A percentile compares a stretch with the other conserved stretches of the same genome.
Evolutionary conservation across 35 echinoderm and acorn worm genomes (phyloP).

Genomic region (Patiria miniata): DNA sequence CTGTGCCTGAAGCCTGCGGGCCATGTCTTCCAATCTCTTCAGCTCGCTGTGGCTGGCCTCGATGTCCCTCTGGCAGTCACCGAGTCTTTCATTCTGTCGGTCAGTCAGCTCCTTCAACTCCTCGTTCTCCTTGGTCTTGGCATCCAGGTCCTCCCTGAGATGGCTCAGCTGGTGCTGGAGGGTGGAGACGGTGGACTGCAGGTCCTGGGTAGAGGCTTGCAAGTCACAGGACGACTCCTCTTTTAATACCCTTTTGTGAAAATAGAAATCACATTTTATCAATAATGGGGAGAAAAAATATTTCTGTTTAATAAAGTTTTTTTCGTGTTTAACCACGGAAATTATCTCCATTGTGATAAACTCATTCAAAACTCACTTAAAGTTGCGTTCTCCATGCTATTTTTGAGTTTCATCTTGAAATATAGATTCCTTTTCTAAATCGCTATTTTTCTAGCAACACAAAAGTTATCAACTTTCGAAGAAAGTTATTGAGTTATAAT

Average conservation of each 20-base stretch:
- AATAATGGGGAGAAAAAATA: no score
- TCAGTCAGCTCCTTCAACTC: slow-evolving; percentile 70
- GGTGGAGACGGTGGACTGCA: slow-evolving; percentile 14
- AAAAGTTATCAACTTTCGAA: no score
- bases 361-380: no score
- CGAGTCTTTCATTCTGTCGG: slow-evolving; percentile 61
- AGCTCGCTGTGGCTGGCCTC: slow-evolving; percentile 63
- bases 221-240: not conserved
- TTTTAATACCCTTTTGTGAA: not conserved
- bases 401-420: no score
- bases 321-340: no score
- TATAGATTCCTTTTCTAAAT: no score
- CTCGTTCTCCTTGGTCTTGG: slow-evolving; percentile 53
- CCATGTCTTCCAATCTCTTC: slow-evolving; percentile 39
- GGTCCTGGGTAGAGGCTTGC: not conserved
- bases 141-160: slow-evolving; percentile 35
- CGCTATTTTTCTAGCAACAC: no score
- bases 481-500: no score
- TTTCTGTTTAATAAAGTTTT: no score
- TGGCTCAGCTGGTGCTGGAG: slow-evolving; percentile 21
- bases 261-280: no score
- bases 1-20: slow-evolving; percentile 34
- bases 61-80: slow-evolving; percentile 71
- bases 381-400: no score
- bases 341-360: no score